Percentiles rank a stretch among this genome's conserved stretches.
Evolutionary conservation across 2,113 vertebrate species (phyloP).

Genomic region (Trochalopteron elliotii): DNA sequence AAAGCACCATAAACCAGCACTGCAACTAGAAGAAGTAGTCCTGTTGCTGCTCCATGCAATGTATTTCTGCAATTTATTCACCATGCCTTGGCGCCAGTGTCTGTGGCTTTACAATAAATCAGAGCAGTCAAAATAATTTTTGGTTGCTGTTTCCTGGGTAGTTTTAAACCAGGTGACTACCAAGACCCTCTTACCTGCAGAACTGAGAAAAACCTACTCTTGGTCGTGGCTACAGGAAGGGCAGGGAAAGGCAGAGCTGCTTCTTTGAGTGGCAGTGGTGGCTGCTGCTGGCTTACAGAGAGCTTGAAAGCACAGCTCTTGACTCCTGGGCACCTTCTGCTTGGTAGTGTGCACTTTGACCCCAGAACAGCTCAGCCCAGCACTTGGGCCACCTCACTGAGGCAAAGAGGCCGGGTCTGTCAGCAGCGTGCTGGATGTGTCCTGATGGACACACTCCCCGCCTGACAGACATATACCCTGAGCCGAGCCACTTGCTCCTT

Average conservation of each 20-base stretch:
- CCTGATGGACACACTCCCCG: rapidly evolving
- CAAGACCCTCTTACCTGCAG: background rate
- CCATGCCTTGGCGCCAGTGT: background rate
- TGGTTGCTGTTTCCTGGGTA: background rate
- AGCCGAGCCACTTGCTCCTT: background rate
- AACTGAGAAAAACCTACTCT: background rate
- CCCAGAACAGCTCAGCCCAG: background rate
- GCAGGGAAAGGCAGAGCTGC: background rate
- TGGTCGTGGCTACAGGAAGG: background rate
- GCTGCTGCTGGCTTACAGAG: background rate
- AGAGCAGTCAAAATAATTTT: background rate
- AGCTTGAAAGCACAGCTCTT: background rate
- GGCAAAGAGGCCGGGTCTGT: rapidly evolving
- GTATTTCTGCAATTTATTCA: background rate
- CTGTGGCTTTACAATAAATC: background rate
- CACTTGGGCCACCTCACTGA: background rate
- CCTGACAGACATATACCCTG: rapidly evolving
- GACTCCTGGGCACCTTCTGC: background rate
- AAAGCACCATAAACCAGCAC: background rate
- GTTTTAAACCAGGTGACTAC: background rate
- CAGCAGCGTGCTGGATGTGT: rapidly evolving
- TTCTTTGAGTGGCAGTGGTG: background rate
- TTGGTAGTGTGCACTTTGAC: background rate
- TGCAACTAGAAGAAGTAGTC: background rate
- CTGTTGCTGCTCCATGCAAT: rapidly evolving